Evolutionary conservation across 2,888 invertebrate genomes (phyloP), one percentile per base, ranked within the genome.

Genomic region (Microctonus hyperodae): DNA sequence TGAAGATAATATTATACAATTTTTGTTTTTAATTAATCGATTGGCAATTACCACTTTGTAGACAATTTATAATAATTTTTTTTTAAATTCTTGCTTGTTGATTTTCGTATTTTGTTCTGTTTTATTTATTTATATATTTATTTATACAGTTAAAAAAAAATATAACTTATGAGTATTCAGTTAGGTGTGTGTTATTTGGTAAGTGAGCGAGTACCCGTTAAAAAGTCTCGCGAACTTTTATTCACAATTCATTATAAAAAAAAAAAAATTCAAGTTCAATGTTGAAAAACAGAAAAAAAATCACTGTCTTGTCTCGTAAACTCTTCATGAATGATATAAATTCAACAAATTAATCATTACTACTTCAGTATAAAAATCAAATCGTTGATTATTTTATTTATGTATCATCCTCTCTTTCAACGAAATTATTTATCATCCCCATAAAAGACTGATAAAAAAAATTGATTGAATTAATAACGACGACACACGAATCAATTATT

Each of bases 121-220:
- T 44, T 4, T n/a, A n/a, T 44, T 16, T 44, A 44, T 44, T 44
- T 44, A 44, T 44, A 44, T 44, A 3, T 44, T 44, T 16, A 44
- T 44, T 16, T 44, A 44, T 31, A 55, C 28, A 55, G 28, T 20
- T 31, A 33, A 55, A 55, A 55, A 55, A 31, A 9, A 55, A n/a
- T 25, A 25, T 53, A 13, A 53, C 53, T 53, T 53, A 37, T 53
- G 50, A 57, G 70, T 68, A 66, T 69, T 65, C 60, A 64, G 64
- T 71, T 73, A 71, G 57, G 53, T 70, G 70, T 53, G 61, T 70
- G 74, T 70, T 73, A 74, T 73, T 73, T 73, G 73, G 51, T 58
- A 65, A 37, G 50, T 50, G 40, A 40, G 33, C 35, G 58, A 25
- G 13, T 57, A 56, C 20, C 16, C 33, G 16, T 33, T 31, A 4